Percentiles rank a stretch among this genome's conserved stretches.
Evolutionary conservation across 2,113 vertebrate species (phyloP).

Genomic region (Phaethon lepturus): DNA sequence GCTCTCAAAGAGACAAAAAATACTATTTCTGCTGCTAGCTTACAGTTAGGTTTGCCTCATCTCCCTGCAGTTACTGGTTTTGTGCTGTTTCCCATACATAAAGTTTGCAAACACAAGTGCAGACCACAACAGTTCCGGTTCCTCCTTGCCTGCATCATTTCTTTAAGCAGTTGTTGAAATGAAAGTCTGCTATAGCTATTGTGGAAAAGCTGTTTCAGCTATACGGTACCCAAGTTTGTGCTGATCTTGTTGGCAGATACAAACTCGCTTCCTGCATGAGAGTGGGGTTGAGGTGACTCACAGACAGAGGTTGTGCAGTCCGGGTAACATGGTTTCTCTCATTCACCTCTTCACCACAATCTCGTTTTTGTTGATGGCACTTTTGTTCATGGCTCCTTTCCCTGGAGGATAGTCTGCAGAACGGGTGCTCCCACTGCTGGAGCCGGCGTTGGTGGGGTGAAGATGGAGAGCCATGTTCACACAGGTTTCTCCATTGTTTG

Average conservation of each 20-base stretch:
- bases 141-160: neutral
- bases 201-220: neutral
- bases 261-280: neutral
- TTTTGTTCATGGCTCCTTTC: neutral
- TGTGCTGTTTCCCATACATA: neutral
- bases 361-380: neutral
- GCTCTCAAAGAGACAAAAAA: neutral
- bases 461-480: neutral
- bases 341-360: fast-evolving
- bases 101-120: fast-evolving
- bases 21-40: neutral
- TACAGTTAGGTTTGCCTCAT: neutral
- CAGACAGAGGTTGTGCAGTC: neutral
- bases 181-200: neutral
- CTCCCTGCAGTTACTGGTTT: neutral
- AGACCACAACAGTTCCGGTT: neutral
- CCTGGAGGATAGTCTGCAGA: neutral
- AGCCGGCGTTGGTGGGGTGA: neutral
- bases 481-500: neutral
- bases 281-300: neutral
- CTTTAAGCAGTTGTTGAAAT: fast-evolving
- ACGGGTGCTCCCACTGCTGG: neutral
- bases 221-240: fast-evolving
- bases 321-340: neutral
- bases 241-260: neutral